Evolutionary conservation across 2,797 vertebrate species (phyloP), one percentile per base, ranked within the genome.

Genomic region (Scolopax bukidnonensis): DNA sequence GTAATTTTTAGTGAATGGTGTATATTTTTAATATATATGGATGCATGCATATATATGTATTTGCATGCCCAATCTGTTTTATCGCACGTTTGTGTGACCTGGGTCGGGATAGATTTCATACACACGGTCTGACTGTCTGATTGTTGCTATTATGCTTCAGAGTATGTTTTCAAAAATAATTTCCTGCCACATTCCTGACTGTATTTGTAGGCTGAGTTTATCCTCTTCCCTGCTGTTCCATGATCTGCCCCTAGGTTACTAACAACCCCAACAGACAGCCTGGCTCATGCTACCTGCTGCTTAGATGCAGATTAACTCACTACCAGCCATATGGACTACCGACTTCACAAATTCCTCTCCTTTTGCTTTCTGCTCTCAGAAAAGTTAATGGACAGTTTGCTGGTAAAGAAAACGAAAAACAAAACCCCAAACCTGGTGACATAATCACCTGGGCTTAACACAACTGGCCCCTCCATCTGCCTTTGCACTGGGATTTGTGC

Each of bases 151-250:
- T 98, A 96, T 97, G 97, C 97, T 96, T 95, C 95, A 90, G 96
- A 97, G 90, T 94, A 95, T 96, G 96, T 97, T 97, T 98, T 97
- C 96, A 96, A 76, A 98, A 98, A 98, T 98, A 98, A 98, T 98
- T 98, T 98, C 97, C 98, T 98, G 98, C 96, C 97, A 96, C 98
- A 98, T 98, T 98, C 98, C 97, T 98, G 92, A 94, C 98, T 97
- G 98, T 97, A 98, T 98, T 98, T 98, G 98, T 96, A 97, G 97
- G 78, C 95, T 81, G 94, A 83, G 97, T 96, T 98, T 97, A 98
- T 98, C 98, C 97, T 82, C 97, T 98, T 96, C 98, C 98, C 98
- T 98, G 98, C 98, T 98, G 98, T 96, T 98, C 95, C 95, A 92
- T 97, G 98, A 97, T 98, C 97, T 98, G 98, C 98, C 98, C 97